Base-by-base conservation (phyloP, 1,140 invertebrate species). In the Papilio aristodemus region DNA sequence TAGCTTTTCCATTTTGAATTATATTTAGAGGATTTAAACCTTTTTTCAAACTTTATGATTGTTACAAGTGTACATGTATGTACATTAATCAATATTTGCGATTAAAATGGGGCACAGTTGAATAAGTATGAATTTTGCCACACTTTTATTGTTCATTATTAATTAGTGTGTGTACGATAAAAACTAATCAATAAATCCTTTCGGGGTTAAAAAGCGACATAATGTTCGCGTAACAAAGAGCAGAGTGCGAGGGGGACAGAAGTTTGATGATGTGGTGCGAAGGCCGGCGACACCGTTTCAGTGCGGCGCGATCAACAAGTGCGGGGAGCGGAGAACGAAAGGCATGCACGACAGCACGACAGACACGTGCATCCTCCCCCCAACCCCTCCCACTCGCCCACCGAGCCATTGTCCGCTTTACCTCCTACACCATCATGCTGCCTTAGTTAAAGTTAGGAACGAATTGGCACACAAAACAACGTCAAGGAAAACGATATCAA, bases 291-390 rank as follows among this genome's bases (percentile, higher is more conserved):
- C 77, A 71, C 70, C 69, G 70, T 71, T 70, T 66, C 74, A 71
- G 72, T 74, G 79, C 74, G 73, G 75, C 71, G 79, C 78, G 83
- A 77, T 84, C 86, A 90, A 88, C 88, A 89, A 89, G 88, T 88
- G 83, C 78, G 84, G 79, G 82, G 74, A 77, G 79, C 78, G 77
- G 74, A 75, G 79, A 80, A 80, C 79, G 85, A 80, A 80, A 83
- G 81, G 82, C 83, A 75, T 72, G 72, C 77, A 78, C 79, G 68
- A 74, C 72, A 63, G 69, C 69, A 77, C 76, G 73, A 71, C 76
- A 32, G 85, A 81, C 86, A 89, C 86, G 88, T 90, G 88, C 81
- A 85, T 71, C 77, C 54, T 54, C 68, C 77, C 36, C 76, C 63
- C 67, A 62, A 6, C 69, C 67, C 73, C 59, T 71, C 25, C 77